Percentiles rank a stretch among this genome's conserved stretches.
Conservation (phyloP, 2,797 vertebrate species). For the Lateolabrax maculatus region DNA sequence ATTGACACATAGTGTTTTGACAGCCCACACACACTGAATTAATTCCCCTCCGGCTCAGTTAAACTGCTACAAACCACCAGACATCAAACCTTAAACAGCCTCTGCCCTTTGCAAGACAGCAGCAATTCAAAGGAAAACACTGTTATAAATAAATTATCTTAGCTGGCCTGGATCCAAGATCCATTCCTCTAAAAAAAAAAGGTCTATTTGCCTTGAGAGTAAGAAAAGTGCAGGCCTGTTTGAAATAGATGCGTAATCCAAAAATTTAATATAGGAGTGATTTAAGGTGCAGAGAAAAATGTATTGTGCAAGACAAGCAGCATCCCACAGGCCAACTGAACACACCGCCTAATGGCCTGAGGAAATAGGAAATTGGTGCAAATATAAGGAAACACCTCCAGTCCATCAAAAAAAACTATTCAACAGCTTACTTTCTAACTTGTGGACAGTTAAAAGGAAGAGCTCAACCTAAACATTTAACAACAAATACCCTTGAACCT, state of each 20-base stretch:
- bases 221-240: background rate
- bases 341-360: background rate
- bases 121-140: constrained; percentile 32
- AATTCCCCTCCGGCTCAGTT: constrained; percentile 20
- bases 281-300: background rate
- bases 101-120: constrained; percentile 42
- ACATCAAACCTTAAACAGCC: constrained; percentile 49
- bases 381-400: background rate
- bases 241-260: constrained; percentile 9
- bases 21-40: constrained; percentile 9
- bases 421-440: background rate
- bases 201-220: constrained; percentile 14
- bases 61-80: constrained; percentile 42
- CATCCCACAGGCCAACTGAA: background rate
- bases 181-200: constrained; percentile 2
- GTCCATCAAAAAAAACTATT: background rate
- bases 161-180: constrained; percentile 30
- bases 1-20: constrained; percentile 17
- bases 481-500: background rate
- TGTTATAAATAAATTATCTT: constrained; percentile 52
- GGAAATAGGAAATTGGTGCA: background rate
- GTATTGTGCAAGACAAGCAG: background rate
- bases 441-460: background rate
- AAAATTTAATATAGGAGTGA: background rate
- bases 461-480: background rate